Base-by-base conservation (phyloP, 2,888 invertebrate genomes). In the Limnephilus lunatus region DNA sequence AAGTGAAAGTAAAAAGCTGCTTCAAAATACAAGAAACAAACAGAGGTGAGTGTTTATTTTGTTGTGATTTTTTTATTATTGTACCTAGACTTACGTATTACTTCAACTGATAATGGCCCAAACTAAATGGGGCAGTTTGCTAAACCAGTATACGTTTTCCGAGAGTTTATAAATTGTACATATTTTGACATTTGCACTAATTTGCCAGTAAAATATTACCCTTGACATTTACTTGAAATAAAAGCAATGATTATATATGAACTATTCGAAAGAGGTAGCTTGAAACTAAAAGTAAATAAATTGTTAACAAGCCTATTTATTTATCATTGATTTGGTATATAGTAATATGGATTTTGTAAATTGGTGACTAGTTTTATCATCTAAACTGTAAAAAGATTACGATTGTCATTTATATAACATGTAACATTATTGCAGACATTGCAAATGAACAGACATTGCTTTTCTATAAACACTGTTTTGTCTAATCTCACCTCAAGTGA, bases 1-100 rank as follows among this genome's bases (percentile, higher is more conserved):
- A 88, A 88, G 68, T 88, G 88, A 88, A 88, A 88, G 88, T 88
- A 88, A 88, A 88, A 88, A 88, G 80, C 80, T 80, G 88, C 68
- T 88, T 19, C 14, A 88, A 32, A 53, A 87, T 53, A 86, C 44
- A 86, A 86, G 86, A 44, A 30, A 44, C 80, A 88, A 85, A 88
- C 80, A 35, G 25, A 88, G 88, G 88, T 88, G 30, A 81, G 88
- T 88, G 35, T 88, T 88, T 88, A 88, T 88, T 88, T 80, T 35
- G 35, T 80, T 88, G 32, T 88, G 32, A 30, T 15, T 88, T 88
- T 88, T 88, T 68, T 68, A 80, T 14, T n/a, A 85, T 7, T 85
- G 30, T 85, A 35, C 31, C 19, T 68, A 68, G 53, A 68, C 25
- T 68, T 48, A 48, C 30, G 31, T 82, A 31, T 82, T 31, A 15